phyloP scores from a whole-genome alignment of 2,888 invertebrate species.

The Heliconius charithonia region DNA sequence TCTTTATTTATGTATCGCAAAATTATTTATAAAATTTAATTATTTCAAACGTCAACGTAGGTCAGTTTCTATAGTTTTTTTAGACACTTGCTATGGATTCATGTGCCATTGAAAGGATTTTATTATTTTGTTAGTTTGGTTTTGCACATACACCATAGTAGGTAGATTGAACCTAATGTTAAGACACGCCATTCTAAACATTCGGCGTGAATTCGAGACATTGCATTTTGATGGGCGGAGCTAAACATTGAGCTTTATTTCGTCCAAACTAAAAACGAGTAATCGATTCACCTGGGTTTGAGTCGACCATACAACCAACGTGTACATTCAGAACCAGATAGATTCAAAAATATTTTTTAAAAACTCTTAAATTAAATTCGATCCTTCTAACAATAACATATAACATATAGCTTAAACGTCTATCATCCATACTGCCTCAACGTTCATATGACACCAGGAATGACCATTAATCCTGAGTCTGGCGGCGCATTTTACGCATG shows the following conservation, averaged over 20 bases:
- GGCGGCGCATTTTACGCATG: conserved; percentile 34
- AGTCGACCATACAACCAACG: background rate
- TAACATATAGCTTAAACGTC: background rate
- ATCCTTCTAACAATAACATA: background rate
- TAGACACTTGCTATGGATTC: background rate
- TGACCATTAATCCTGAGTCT: conserved; percentile 7
- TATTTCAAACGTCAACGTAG: background rate
- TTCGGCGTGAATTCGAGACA: background rate
- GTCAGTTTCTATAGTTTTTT: background rate
- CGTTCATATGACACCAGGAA: background rate
- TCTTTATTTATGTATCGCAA: conserved; percentile 17
- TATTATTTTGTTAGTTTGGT: too few relatives aligned
- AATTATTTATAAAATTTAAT: conserved; percentile 1
- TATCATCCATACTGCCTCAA: conserved; percentile 2
- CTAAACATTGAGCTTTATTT: background rate
- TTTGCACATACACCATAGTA: background rate
- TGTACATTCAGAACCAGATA: background rate
- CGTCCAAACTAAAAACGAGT: background rate
- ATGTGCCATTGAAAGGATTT: background rate
- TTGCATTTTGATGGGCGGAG: background rate
- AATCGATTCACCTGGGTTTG: background rate
- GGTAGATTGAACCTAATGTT: background rate
- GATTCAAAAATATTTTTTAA: background rate
- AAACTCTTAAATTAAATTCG: background rate
- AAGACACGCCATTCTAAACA: background rate